Evolutionary conservation across 2,888 invertebrate species (phyloP), one percentile per base, ranked within the genome.

Genomic region (Agrilus mali): DNA sequence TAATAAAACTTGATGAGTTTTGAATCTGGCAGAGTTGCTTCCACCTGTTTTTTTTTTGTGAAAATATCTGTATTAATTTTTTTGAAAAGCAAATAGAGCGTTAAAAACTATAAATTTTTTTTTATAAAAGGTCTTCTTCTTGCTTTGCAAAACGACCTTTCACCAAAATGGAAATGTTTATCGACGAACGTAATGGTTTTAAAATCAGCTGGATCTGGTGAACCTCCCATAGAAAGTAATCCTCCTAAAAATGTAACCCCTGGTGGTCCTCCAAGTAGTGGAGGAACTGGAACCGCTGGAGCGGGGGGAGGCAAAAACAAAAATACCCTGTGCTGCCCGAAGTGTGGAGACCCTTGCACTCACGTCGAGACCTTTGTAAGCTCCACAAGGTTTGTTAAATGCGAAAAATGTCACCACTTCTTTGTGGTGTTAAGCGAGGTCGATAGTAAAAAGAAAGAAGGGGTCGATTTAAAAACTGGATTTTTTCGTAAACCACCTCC

Each of bases 391-490:
- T 96, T 96, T 70, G 95, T 96, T 33, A 95, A 94, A 69, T 96
- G 96, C 69, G 94, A 95, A 67, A 95, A 94, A 66, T 96, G 96
- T 63, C 92, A 94, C 68, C 94, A 95, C 65, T 95, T 96, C 73
- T 96, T 95, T 66, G 93, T 95, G 32, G 93, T 96, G 17, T 74
- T 95, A 48, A 92, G 92, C 53, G 94, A 95, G 60, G 81, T 87
- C 33, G 94, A 95, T 67, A 82, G 88, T 20, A 90, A 93, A 68
- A 86, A 86, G 67, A 89, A 89, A 65, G 90, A 88, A 53, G 84
- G 84, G 47, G 74, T 80, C 1, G 82, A 83, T 39, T 71, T 72
- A 50, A 83, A 82, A 59, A 74, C 73, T 53, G 82, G 82, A 20
- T 79, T 78, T 55, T 81, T 67, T 60, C 78, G 83, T 59, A 89